Conservation (phyloP, 2,797 vertebrate genomes). For the Manis pentadactyla region DNA sequence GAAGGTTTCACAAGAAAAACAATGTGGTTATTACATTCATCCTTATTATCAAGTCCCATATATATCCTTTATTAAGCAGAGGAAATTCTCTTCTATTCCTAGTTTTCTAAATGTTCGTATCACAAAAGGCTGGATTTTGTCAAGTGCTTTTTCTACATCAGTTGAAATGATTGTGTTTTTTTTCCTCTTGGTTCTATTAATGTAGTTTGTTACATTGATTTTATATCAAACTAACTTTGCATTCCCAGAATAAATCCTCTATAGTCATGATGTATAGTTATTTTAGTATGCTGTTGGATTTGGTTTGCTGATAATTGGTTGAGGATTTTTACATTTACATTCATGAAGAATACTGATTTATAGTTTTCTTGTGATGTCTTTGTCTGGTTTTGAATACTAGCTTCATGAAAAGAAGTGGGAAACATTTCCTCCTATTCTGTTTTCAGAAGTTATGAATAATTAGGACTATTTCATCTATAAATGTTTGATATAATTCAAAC, state of each 20-base stretch:
- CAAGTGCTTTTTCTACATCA: not conserved
- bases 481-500: not conserved
- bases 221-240: too few species aligned
- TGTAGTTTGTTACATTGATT: not conserved
- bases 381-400: not conserved
- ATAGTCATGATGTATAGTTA: not conserved
- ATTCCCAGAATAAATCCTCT: too few species aligned
- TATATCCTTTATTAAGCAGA: not conserved
- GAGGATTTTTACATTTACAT: not conserved
- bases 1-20: too few species aligned
- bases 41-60: too few species aligned
- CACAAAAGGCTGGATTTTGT: too few species aligned
- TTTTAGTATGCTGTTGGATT: not conserved
- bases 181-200: not conserved
- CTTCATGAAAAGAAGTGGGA: not conserved
- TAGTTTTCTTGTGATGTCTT: not conserved
- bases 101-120: not conserved
- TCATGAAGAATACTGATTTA: not conserved
- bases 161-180: not conserved
- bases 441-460: not conserved
- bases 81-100: not conserved
- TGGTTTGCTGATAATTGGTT: not conserved
- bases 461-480: conserved; percentile 34
- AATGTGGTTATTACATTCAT: too few species aligned
- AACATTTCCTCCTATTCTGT: not conserved